Conservation (phyloP, 2,888 invertebrate genomes). For the Helleia helle region DNA sequence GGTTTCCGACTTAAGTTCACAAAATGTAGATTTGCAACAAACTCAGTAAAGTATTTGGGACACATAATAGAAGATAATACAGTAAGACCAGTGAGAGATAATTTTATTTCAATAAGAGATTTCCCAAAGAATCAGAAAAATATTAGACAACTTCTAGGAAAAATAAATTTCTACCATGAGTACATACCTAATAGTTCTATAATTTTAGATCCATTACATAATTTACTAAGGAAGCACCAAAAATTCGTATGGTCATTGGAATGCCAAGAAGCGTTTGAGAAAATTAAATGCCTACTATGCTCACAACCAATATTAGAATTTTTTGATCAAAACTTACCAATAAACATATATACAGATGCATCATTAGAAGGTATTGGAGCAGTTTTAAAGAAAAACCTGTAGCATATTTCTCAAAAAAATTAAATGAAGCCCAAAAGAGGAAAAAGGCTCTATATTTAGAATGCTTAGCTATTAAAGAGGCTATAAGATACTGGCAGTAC, state of each 20-base stretch:
- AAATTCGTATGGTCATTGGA: slow-evolving; percentile 16
- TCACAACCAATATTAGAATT: slow-evolving; percentile 17
- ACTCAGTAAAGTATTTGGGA: slow-evolving; percentile 20
- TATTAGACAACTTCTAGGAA: slow-evolving; percentile 15
- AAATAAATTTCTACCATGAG: slow-evolving; percentile 15
- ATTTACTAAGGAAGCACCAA: slow-evolving; percentile 19
- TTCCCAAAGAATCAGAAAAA: slow-evolving; percentile 18
- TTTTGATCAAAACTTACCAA: slow-evolving; percentile 14
- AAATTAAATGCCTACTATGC: slow-evolving; percentile 13
- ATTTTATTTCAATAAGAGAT: slow-evolving; percentile 22
- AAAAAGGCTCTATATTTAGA: slow-evolving; percentile 14
- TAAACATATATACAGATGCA: slow-evolving; percentile 18
- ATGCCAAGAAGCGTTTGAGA: slow-evolving; percentile 15
- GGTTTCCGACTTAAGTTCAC: slow-evolving; percentile 20
- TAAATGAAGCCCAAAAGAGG: no score
- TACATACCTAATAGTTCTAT: slow-evolving; percentile 17
- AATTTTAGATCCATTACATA: slow-evolving; percentile 21
- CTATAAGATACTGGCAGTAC: slow-evolving; percentile 18
- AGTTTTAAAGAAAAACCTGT: slow-evolving; percentile 5
- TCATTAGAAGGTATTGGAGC: slow-evolving; percentile 14
- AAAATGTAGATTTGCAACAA: slow-evolving; percentile 20
- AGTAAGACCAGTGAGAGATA: slow-evolving; percentile 19
- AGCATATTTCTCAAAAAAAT: no score
- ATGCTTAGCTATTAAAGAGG: slow-evolving; percentile 19
- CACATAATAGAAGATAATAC: slow-evolving; percentile 22